Base-by-base conservation (phyloP, 2,888 invertebrate species). In the Opisthograptis luteolata region DNA sequence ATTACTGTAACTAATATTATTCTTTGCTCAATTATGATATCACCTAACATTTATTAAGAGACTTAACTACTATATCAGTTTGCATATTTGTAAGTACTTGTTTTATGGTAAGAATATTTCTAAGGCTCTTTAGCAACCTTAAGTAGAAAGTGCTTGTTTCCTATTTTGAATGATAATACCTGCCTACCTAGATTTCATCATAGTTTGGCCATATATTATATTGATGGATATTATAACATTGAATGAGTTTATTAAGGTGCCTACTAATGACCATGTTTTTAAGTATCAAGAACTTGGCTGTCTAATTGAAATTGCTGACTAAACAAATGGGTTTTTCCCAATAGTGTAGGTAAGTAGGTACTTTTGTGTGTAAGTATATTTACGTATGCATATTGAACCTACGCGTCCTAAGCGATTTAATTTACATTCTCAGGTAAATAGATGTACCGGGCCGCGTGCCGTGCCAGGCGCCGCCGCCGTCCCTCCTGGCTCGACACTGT, bases 381-480 rank as follows among this genome's bases (percentile, higher is more conserved):
- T 13, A 3, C 36, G 17, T 35, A 27, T 36, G 31, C 24, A 36
- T 28, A 30, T 17, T 22, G 12, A 7, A 35, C 9, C 24, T 35
- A 20, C 13, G 17, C 24, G 13, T 31, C 36, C 13, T 8, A 19
- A 31, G 10, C 15, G 12, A 42, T 42, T 41, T 44, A 20, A 39
- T 46, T 36, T 54, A 45, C 62, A 58, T 68, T 72, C 58, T 48
- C 67, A 74, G 70, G 71, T 71, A 64, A 70, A 64, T 69, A 41
- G 24, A 44, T 22, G 52, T 45, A 14, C 8, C 42, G 44, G 7
- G 73, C 62, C 73, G 73, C 75, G 73, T 68, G 73, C 72, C 76
- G 89, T 89, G 60, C 86, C 89, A 79, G 87, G 80, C 75, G 73
- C 81, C 76, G 71, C 72, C 70, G 61, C 54, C 66, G 54, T 71